Conservation (phyloP, 2,113 vertebrate genomes). For the Toxostoma redivivum region DNA sequence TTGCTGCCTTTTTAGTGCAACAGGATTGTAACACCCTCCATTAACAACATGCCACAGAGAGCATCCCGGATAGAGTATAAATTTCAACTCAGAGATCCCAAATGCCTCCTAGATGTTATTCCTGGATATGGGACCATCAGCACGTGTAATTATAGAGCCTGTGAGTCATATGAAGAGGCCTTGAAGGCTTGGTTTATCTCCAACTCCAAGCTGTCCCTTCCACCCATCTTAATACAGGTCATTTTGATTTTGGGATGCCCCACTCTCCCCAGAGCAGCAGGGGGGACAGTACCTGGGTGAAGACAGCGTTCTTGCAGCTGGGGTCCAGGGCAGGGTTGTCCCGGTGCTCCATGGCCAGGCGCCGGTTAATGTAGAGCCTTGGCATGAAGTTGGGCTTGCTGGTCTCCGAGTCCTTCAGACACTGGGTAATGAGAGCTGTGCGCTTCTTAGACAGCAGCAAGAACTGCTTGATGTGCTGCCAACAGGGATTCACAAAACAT, state of each 20-base stretch:
- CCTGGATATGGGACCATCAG: background rate
- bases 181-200: background rate
- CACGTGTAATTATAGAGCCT: background rate
- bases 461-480: slow-evolving; percentile 94
- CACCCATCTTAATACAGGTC: background rate
- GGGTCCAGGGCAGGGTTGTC: slow-evolving; percentile 90
- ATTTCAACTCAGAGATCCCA: background rate
- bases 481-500: background rate
- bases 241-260: background rate
- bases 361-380: slow-evolving; percentile 96
- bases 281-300: slow-evolving; percentile 83
- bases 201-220: background rate
- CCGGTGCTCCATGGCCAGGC: slow-evolving; percentile 95
- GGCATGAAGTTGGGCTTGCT: slow-evolving; percentile 97
- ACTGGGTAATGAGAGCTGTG: slow-evolving; percentile 89
- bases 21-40: background rate
- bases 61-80: background rate
- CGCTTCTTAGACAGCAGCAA: slow-evolving; percentile 91
- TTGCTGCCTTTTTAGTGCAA: background rate
- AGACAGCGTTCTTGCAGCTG: slow-evolving; percentile 90
- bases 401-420: slow-evolving; percentile 94
- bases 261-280: background rate
- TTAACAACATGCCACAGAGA: background rate
- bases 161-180: background rate
- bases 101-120: background rate